Conservation (phyloP, 2,888 invertebrate genomes). For the Physocephala rufipes region DNA sequence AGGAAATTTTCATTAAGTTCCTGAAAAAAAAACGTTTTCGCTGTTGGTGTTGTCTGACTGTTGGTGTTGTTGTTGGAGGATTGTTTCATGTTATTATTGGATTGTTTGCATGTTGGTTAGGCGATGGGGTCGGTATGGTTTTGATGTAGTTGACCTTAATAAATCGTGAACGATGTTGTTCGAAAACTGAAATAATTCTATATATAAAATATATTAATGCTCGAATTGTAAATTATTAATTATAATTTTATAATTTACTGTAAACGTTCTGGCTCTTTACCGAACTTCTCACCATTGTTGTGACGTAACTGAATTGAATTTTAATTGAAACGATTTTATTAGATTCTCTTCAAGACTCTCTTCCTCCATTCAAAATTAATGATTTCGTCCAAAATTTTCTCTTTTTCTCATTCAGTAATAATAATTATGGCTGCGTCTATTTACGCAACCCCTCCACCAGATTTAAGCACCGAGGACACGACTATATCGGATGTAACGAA, state of each 20-base stretch:
- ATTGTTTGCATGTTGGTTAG: too few species aligned
- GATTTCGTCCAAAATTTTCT: background rate
- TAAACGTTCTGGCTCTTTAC: too few species aligned
- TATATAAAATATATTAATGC: background rate
- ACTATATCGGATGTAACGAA: conserved; percentile 66
- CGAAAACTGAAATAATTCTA: too few species aligned
- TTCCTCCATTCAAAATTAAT: too few species aligned
- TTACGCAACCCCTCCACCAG: conserved; percentile 67
- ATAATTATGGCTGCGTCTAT: conserved; percentile 67
- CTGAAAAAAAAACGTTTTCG: conserved; percentile 30
- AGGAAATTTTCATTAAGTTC: conserved; percentile 63
- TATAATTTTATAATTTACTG: background rate
- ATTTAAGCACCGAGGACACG: conserved; percentile 67
- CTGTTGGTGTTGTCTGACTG: conserved; percentile 44
- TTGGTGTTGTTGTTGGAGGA: too few species aligned
- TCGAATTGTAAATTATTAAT: too few species aligned
- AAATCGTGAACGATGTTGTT: too few species aligned
- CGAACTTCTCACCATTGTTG: too few species aligned
- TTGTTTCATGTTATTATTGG: too few species aligned
- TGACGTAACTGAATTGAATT: too few species aligned
- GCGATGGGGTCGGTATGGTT: too few species aligned
- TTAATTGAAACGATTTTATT: background rate
- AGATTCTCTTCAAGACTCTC: background rate
- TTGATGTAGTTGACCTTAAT: too few species aligned
- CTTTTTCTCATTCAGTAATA: conserved; percentile 55